Evolutionary conservation across 2,888 invertebrate genomes (phyloP), one percentile per base, ranked within the genome.

Genomic region (Disparrhopalites patrizii): DNA sequence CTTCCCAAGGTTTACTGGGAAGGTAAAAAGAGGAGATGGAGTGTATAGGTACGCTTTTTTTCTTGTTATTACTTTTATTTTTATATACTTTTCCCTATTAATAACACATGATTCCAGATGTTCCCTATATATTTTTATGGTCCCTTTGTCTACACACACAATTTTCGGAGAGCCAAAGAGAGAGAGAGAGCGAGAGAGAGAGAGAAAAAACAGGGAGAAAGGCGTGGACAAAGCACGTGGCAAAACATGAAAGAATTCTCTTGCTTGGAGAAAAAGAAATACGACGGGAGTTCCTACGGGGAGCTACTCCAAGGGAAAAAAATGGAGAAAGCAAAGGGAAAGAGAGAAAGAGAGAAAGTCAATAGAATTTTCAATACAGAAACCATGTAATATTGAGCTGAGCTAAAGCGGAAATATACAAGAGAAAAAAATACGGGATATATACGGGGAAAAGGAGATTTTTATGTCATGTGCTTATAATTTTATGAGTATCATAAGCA

Each of bases 401-500:
- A 10, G 15, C 36, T 15, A 36, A 10, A 36, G 36, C 15, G 15
- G 8, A 47, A 23, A 13, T 47, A 20, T 47, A 7, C 23, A 47
- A n/a, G 20, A 20, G 20, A 7, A 23, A 7, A 23, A 7, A 13
- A 47, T 20, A 15, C n/a, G n/a, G 7, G n/a, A 15, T 47, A 47
- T n/a, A 43, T 18, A 23, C 47, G 47, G 13, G 47, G 20, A 47
- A 18, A 47, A 47, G 10, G 23, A n/a, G n/a, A n/a, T 15, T 58
- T 43, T 58, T 58, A 40, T 57, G 27, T 36, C n/a, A 20, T 43
- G 20, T 40, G 28, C 43, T 40, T 58, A 27, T 58, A 58, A 58
- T 58, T 58, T 58, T 58, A 58, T 28, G 33, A 31, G 5, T 40
- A 58, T 58, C 52, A 57, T 33, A 31, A 67, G 51, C 52, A 30